Evolutionary conservation across 2,797 vertebrate species (phyloP), one percentile per base, ranked within the genome.

Genomic region (Neosilurus mollespiculum): DNA sequence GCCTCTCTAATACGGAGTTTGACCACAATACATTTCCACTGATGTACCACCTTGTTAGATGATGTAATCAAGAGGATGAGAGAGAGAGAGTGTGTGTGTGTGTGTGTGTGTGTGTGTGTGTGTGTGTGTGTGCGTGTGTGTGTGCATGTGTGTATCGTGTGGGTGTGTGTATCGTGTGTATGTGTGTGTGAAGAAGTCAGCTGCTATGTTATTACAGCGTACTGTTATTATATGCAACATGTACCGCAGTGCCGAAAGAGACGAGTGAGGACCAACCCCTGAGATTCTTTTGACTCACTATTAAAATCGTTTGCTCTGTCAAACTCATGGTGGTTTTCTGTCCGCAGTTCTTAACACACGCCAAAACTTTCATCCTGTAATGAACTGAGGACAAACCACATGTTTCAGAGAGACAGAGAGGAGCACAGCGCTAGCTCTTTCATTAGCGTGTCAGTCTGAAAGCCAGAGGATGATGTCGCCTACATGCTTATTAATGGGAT

Each of bases 131-230:
- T 62, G 64, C 53, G 51, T 54, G 71, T 54, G 71, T 22, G 49
- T 65, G 64, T 75, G 30, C 30, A 22, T 54, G 71, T 54, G 51
- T 22, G 70, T 56, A 56, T 30, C 30, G 56, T 22, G 9, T 1
- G 30, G 9, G 8, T 51, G 22, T 43, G 49, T 49, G 62, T 53
- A 1, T n/a, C 30, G 30, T 30, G 30, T 30, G 30, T 30, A 30
- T 30, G 30, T 30, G 30, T 30, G 30, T 30, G 30, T 58, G 59
- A 64, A 81, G 66, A 18, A 26, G 62, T 80, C 34, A 22, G 9
- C 24, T 85, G 53, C 71, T 73, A 49, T 81, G 73, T 80, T 69
- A 86, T 86, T 85, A 83, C 20, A 61, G 56, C 14, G 26, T 73
- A 26, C 14, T 16, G 24, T 49, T 7, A 51, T 51, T n/a, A 51